Base-by-base conservation (phyloP, 92 coral and sea anemone genomes). In the Phenganax stokvisi region DNA sequence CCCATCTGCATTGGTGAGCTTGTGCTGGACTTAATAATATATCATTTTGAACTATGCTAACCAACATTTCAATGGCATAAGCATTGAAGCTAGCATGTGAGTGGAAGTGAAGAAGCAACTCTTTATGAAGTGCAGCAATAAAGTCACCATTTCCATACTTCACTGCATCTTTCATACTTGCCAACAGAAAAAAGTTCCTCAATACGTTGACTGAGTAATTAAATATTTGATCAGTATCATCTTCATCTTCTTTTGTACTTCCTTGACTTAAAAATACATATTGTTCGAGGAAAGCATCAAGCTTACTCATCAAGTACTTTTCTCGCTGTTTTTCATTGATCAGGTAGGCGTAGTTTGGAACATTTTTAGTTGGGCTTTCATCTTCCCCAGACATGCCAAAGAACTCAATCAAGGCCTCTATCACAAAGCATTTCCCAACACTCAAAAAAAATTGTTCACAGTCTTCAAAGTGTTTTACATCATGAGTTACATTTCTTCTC, bases 121-220 rank as follows among this genome's bases (percentile, higher is more conserved):
- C 44, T 76, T 75, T 84, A 15, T 76, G 82, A 2, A 84, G 82
- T 9, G 82, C 75, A 0, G 76, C 81, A 63, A 84, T 2, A 25
- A 70, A 75, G 51, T 52, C 71, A 6, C 86, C 82, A 84, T 84
- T 84, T 0, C 86, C 86, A 51, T 57, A 70, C 31, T 75, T 76
- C 12, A 84, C 87, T 29, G 87, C 87, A 84, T 78, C 87, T 28
- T 84, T 84, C 3, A 31, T 67, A 54, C 74, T 75, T 12, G 74
- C 58, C 16, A 77, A 10, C 1, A 84, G 29, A 51, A 84, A 66
- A 62, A 10, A 84, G 71, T 77, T 63, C 57, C 59, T 84, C 11
- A 84, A 0, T 56, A 78, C 6, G 84, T 81, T 66, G 55, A 84
- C 6, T 57, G 76, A 72, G 51, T 72, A 72, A 72, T 72, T 72